A percentile compares a stretch with the other conserved stretches of the same genome.
phyloP scores from a whole-genome alignment of 2,888 invertebrate species.

The Dastarcus helophoroides region DNA sequence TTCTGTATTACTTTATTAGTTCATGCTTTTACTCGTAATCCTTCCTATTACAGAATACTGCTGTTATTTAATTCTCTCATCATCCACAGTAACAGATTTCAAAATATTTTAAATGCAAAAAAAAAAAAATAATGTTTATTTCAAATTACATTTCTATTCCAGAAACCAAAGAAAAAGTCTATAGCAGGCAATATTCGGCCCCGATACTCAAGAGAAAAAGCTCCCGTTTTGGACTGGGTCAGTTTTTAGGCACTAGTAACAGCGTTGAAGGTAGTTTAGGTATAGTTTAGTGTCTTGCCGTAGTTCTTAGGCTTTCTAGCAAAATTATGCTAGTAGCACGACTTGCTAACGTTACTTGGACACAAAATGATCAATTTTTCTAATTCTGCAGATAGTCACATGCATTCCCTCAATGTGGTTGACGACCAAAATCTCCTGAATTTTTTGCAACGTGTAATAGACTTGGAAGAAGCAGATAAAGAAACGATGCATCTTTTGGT shows the following conservation, averaged over 20 bases:
- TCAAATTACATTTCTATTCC: too few species aligned
- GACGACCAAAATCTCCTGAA: constrained; percentile 71
- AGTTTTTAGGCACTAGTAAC: constrained; percentile 59
- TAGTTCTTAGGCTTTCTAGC: too few species aligned
- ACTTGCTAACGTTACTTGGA: too few species aligned
- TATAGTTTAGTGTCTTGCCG: constrained; percentile 38
- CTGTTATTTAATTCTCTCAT: too few species aligned
- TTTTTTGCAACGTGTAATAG: constrained; percentile 77
- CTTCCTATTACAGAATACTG: too few species aligned
- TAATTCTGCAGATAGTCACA: constrained; percentile 57
- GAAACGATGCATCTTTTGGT: constrained; percentile 92
- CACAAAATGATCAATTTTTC: too few species aligned
- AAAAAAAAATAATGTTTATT: too few species aligned
- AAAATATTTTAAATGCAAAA: too few species aligned
- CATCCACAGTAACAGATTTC: too few species aligned
- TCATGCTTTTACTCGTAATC: too few species aligned
- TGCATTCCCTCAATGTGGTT: constrained; percentile 70
- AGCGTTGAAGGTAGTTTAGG: constrained; percentile 52
- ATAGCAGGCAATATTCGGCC: constrained; percentile 86
- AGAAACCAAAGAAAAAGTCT: constrained; percentile 67
- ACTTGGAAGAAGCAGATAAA: constrained; percentile 87
- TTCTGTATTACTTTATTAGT: background rate
- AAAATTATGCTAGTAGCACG: constrained; percentile 5
- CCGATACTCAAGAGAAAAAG: constrained; percentile 90
- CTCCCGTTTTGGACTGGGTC: constrained; percentile 82